Evolutionary conservation across 2,888 invertebrate species (phyloP), one percentile per base, ranked within the genome.

Genomic region (Perizoma affinitatum): DNA sequence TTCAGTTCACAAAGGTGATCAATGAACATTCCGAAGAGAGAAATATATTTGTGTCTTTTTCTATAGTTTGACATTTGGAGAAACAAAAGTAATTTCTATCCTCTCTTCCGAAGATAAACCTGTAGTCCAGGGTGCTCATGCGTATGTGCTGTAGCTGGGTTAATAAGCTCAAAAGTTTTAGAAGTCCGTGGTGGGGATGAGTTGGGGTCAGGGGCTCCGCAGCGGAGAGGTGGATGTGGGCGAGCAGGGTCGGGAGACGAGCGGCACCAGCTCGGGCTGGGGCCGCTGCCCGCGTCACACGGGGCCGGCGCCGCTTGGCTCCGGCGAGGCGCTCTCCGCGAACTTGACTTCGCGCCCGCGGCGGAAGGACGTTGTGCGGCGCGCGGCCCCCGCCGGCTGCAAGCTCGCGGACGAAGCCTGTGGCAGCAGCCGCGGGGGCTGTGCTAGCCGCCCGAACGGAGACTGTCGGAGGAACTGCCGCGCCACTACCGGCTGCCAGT

Each of bases 401-500:
- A 93, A 73, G 68, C 92, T 90, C 43, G 92, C 90, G 0, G 93
- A 92, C 22, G 93, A 92, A 36, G 87, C 83, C 72, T 92, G 92
- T 44, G 90, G 70, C 54, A 87, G 62, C 58, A 90, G 75, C 54
- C 86, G 83, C 35, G 87, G 82, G 7, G 60, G 63, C 44, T 52
- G 58, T 38, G 54, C 69, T 61, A 73, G 71, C 34, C 86, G 86
- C 34, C 84, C 81, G 86, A 96, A 96, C 55, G 96, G 96, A 49
- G 95, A 96, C 66, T 93, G 93, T 33, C 93, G 93, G 11, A 95
- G 94, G 79, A 96, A 96, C 83, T 96, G 96, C 61, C 94, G 95
- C 36, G 96, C 96, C 50, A 95, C 94, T 63, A 96, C 83, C 5
- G 96, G 96, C 60, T 94, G 93, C 95, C 95, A 96, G 74, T 94